phyloP scores from a whole-genome alignment of 2,888 invertebrate genomes.

The Heteromurus nitidus region DNA sequence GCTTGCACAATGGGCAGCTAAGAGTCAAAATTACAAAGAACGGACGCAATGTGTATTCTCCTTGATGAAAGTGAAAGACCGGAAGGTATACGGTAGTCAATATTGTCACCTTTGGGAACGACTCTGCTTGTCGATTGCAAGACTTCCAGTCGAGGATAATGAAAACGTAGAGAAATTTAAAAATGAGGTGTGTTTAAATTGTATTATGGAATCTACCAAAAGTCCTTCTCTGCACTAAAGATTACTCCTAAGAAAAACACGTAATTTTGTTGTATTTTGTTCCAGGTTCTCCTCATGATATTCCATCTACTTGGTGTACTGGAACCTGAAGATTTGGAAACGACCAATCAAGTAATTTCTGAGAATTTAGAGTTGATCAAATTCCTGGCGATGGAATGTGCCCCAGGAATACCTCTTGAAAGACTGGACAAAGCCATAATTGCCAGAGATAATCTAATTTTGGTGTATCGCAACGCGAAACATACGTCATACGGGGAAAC shows the following conservation, averaged over 20 bases:
- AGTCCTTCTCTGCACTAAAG: no score
- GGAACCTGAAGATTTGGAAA: slow-evolving; percentile 6
- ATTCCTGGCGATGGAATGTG: background rate
- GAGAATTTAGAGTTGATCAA: background rate
- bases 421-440: background rate
- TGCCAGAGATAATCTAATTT: background rate
- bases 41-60: slow-evolving; percentile 40
- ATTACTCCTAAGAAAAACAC: background rate
- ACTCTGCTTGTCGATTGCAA: background rate
- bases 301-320: background rate
- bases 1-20: slow-evolving; percentile 19
- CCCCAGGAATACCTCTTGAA: background rate
- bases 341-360: background rate
- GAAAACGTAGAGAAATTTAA: slow-evolving; percentile 37
- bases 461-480: background rate
- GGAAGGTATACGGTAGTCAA: slow-evolving; percentile 16
- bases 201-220: background rate
- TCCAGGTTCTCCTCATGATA: slow-evolving; percentile 7
- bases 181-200: slow-evolving; percentile 20
- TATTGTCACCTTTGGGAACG: slow-evolving; percentile 38
- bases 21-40: slow-evolving; percentile 61
- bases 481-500: background rate
- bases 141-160: slow-evolving; percentile 25
- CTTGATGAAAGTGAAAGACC: background rate
- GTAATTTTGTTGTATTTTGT: background rate